Percentiles rank a stretch among this genome's conserved stretches.
Evolutionary conservation across 2,888 invertebrate species (phyloP).

Genomic region (Drosophila melanocephala): DNA sequence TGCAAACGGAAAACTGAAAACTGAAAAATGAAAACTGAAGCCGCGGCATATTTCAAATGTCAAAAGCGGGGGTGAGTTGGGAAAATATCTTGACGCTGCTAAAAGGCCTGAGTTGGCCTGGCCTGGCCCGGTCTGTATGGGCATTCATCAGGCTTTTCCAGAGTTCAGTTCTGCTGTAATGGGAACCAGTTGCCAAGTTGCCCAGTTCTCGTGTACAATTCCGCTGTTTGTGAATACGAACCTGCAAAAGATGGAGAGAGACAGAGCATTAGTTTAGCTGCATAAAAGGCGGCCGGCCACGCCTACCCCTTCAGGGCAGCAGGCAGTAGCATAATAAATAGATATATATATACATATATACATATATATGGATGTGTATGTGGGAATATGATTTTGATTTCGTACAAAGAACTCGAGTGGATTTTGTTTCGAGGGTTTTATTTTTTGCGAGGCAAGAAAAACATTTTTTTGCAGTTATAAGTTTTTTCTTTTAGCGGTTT

Average conservation of each 20-base stretch:
- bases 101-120: conserved; percentile 18
- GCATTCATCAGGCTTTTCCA: conserved; percentile 64
- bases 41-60: conserved; percentile 55
- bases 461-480: conserved; percentile 9
- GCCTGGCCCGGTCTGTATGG: conserved; percentile 13
- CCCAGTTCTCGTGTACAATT: conserved; percentile 35
- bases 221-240: conserved; percentile 56
- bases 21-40: conserved; percentile 28
- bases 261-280: conserved; percentile 55
- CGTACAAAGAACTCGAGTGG: conserved; percentile 39
- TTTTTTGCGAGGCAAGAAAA: conserved; percentile 31
- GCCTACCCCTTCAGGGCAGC: conserved; percentile 38
- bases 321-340: conserved; percentile 14
- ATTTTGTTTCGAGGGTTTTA: conserved; percentile 32
- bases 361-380: background rate
- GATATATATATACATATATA: background rate
- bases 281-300: conserved; percentile 64
- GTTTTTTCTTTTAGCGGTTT: conserved; percentile 37
- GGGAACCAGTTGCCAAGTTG: conserved; percentile 37
- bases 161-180: conserved; percentile 25
- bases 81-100: conserved; percentile 14
- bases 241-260: conserved; percentile 61
- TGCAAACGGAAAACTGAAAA: conserved; percentile 27
- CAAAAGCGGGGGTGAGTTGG: conserved; percentile 21
- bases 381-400: conserved; percentile 43